Base-by-base conservation (phyloP, 2,888 invertebrate genomes). In the Tenodera sinensis region DNA sequence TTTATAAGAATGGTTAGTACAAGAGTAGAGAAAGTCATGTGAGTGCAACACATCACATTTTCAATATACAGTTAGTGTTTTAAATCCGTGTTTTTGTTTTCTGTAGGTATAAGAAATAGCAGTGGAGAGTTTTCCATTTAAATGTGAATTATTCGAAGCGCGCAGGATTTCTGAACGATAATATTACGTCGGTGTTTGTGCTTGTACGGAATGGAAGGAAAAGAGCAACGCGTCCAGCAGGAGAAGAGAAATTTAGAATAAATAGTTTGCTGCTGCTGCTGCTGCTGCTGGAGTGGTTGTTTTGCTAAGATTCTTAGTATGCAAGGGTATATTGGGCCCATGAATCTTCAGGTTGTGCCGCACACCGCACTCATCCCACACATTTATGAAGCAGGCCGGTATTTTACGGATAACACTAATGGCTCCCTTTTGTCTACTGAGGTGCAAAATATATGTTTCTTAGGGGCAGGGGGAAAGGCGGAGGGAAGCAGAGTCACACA, bases 401-500 rank as follows among this genome's bases (percentile, higher is more conserved):
- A 88, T 88, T 88, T 88, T 34, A 88, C 84, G 88, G 84, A 88
- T 84, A 88, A 84, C 88, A 42, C 42, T 88, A 88, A 88, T 88
- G 88, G 88, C 28, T 88, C 88, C 88, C 88, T 84, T 88, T 88
- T 88, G 88, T 88, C 88, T 88, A 84, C 88, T 88, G 88, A 54
- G 54, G 88, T 84, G 88, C 54, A 47, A 71, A 71, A 88, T 83
- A 88, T 88, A 83, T 88, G 47, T 83, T 88, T 47, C 84, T 88
- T 88, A 71, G 71, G 28, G 88, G 15, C 20, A 28, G 54, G 25
- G 34, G 42, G 42, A 42, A 42, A 42, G 20, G 54, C 20, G 4
- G 54, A 71, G 54, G 54, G 54, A 71, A 20, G 2, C 8, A 71
- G 81, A 86, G 86, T 71, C 54, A 86, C 71, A 86, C 28, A 81